Evolutionary conservation across 1,140 invertebrate species (phyloP), one percentile per base, ranked within the genome.

Genomic region (Anadara kagoshimensis): DNA sequence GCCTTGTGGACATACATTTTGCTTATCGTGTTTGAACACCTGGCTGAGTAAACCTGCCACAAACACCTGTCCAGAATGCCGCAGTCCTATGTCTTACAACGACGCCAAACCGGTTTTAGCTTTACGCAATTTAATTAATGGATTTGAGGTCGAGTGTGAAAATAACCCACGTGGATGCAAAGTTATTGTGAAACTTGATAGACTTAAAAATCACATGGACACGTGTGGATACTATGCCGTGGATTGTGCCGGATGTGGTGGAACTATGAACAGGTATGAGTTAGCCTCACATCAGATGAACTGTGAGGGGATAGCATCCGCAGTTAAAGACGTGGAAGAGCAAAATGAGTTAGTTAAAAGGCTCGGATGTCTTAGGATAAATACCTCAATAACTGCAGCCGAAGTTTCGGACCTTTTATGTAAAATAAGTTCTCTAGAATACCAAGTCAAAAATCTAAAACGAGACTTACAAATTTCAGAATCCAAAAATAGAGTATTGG

Each of bases 1-100:
- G 0, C 82, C 85, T 16, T 88, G 86, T 67, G 85, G 86, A 26
- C 86, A 88, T 66, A 79, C 78, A 7, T 88, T 87, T 75, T 88
- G 86, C 71, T 62, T 20, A 16, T 53, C 49, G 0, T 88, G 86
- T 53, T 73, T 88, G 41, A 78, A 79, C 18, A 86, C 85, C 14
- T 88, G 86, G 86, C 66, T 88, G 24, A 49, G 29, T 14, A 75
- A 78, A 24, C 79, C 85, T 3, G 63, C 57, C 3, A 73, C 78
- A 5, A 75, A 76, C 64, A 78, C 84, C 11, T 88, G 86, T 73
- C 86, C 86, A 2, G 85, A 87, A 58, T 88, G 86, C 56, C 80
- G 86, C 2, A 75, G 80, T 12, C 47, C 43, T n/a, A 73, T 87
- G 47, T 26, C 64, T 7, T 41, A 49, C 2, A 56, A 65, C 14